Conservation (phyloP, 2,888 invertebrate species). For the Epicampocera succincta region DNA sequence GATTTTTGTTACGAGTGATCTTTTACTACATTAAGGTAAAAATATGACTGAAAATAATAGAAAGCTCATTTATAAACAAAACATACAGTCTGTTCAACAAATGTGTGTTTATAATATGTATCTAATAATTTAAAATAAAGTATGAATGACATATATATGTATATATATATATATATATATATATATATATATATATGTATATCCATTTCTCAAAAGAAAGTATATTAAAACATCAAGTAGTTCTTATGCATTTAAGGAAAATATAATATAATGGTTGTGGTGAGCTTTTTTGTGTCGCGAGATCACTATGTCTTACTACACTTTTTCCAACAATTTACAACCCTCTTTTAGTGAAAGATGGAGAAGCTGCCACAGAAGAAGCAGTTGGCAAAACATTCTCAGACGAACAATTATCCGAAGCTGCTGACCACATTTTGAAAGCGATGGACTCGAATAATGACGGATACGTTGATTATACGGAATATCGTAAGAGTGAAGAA, state of each 20-base stretch:
- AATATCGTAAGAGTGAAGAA: constrained; percentile 82
- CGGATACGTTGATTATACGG: constrained; percentile 87
- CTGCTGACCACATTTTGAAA: constrained; percentile 85
- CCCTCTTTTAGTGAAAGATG: constrained; percentile 2
- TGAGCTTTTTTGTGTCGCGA: constrained; percentile 63
- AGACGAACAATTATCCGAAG: constrained; percentile 83
- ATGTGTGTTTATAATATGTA: constrained; percentile 47
- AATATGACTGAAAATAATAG: constrained; percentile 73
- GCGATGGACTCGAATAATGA: constrained; percentile 88
- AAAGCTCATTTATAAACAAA: constrained; percentile 70
- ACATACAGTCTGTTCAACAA: constrained; percentile 69
- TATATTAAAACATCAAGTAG: constrained; percentile 62
- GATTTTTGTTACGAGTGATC: constrained; percentile 69
- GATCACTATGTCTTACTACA: neutral
- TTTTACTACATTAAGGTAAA: constrained; percentile 42
- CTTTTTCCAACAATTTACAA: no score
- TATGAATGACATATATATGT: constrained; percentile 59
- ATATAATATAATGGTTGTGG: constrained; percentile 69
- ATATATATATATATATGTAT: neutral
- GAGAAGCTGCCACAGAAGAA: constrained; percentile 24
- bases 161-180: neutral
- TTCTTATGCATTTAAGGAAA: constrained; percentile 70
- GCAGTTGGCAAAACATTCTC: constrained; percentile 81
- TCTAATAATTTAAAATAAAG: constrained; percentile 63
- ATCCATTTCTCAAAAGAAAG: constrained; percentile 35